Evolutionary conservation across 1,140 invertebrate species (phyloP).

Genomic region (Drosophila cardini): DNA sequence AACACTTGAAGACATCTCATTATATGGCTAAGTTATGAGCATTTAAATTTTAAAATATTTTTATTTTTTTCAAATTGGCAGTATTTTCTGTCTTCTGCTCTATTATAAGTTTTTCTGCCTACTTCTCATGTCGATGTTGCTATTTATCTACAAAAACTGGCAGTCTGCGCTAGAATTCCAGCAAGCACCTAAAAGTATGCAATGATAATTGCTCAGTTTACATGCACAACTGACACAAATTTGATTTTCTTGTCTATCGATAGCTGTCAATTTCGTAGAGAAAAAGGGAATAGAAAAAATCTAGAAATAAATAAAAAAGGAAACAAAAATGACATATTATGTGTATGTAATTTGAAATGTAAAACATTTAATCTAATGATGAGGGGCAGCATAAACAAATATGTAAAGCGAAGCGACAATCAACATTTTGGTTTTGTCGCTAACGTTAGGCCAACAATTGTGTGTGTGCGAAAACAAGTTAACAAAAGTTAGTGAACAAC

Average conservation of each 20-base stretch:
- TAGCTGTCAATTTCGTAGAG: not conserved
- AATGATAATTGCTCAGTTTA: not conserved
- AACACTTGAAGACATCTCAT: too few species aligned
- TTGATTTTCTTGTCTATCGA: not conserved
- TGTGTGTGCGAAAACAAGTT: conserved; percentile 14
- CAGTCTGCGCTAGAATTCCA: not conserved
- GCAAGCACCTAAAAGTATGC: conserved; percentile 45
- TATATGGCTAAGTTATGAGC: too few species aligned
- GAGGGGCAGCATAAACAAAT: conserved; percentile 63
- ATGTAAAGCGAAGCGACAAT: conserved; percentile 71
- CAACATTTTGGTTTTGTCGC: conserved; percentile 55
- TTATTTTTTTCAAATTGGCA: too few species aligned
- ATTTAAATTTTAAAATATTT: too few species aligned
- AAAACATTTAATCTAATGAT: conserved; percentile 34
- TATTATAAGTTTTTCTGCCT: too few species aligned
- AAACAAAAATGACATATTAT: conserved; percentile 25
- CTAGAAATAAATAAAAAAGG: not conserved
- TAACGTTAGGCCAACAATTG: conserved; percentile 46
- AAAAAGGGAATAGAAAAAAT: not conserved
- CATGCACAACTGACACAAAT: not conserved
- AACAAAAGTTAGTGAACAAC: not conserved
- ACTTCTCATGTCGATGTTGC: too few species aligned
- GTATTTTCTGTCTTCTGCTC: too few species aligned
- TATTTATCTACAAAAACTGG: not conserved
- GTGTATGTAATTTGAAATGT: conserved; percentile 20